Base-by-base conservation (phyloP, 2,888 invertebrate species). In the Stegophylla sp. region DNA sequence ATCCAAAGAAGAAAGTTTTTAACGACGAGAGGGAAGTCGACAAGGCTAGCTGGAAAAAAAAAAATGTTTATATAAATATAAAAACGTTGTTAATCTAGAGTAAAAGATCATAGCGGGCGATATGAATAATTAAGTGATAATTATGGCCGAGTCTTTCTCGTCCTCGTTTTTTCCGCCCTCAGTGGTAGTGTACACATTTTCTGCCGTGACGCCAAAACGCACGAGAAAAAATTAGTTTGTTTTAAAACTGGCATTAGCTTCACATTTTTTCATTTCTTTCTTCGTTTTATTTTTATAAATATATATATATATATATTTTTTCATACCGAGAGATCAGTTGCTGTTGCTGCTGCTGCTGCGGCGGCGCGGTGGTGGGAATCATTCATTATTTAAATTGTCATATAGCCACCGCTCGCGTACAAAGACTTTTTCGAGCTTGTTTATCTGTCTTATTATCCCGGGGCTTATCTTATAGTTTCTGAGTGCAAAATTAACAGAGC, bases 51-150 rank as follows among this genome's bases (percentile, higher is more conserved):
- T 53, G 23, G 17, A 26, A 15, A 15, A 61, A 28, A 15, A 26
- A n/a, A n/a, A n/a, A n/a, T n/a, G n/a, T n/a, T n/a, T n/a, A n/a
- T n/a, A n/a, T n/a, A n/a, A n/a, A 48, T 10, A 48, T n/a, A 64
- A 64, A 59, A 56, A 67, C 7, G 67, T 59, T 77, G 77, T 76
- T 76, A 76, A 76, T 76, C 76, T 67, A 56, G 41, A 45, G 76
- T 67, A 69, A 67, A 77, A 77, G 77, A 77, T 77, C 77, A 69
- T 59, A 67, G 43, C 77, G 45, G 23, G 67, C 77, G 77, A 77
- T 77, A 77, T 77, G 77, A 77, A 77, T 77, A 77, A 77, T 77
- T 63, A 77, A 77, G 77, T 77, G 59, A 77, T 77, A 77, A 77
- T 77, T 77, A 77, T 28, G 28, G 34, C 45, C 23, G 28, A 66